Percentiles rank a stretch among this genome's conserved stretches.
Conservation (phyloP, 2,113 vertebrate species). For the Maccullochella peelii region DNA sequence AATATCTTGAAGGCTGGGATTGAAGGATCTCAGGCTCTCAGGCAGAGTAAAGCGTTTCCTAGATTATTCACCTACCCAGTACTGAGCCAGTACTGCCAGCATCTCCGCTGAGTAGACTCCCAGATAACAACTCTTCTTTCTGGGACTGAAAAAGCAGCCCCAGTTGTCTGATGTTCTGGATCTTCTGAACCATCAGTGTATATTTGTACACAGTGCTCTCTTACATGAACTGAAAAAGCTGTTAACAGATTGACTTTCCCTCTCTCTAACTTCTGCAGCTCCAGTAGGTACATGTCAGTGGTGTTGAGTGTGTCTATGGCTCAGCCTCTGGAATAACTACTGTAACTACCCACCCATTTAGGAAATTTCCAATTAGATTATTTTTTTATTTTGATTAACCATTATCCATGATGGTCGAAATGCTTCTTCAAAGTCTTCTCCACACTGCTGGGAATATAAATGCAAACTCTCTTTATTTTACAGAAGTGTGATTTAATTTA, state of each 20-base stretch:
- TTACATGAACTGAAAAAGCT: background rate
- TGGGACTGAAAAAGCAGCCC: background rate
- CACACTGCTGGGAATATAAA: background rate
- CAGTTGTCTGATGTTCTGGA: background rate
- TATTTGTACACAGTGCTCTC: background rate
- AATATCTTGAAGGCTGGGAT: background rate
- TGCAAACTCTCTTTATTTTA: background rate
- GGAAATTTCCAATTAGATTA: too few species aligned
- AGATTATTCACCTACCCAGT: background rate
- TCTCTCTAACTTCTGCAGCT: background rate
- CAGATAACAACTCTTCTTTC: background rate
- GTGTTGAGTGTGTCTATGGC: background rate
- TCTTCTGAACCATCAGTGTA: background rate
- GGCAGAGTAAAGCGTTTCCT: background rate
- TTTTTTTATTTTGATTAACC: background rate
- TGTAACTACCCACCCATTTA: too few species aligned
- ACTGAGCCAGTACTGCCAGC: background rate
- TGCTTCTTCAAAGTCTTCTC: background rate
- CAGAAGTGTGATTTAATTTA: background rate
- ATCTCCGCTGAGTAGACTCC: background rate
- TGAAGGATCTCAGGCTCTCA: background rate
- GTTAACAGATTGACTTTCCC: background rate
- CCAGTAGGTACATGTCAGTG: background rate
- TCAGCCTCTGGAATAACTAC: conserved; percentile 10
- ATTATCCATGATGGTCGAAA: background rate